Percentiles rank a stretch among this genome's conserved stretches.
These are phyloP conservation scores for Luscinia megarhynchos DNA, from an alignment of 2,797 vertebrate genomes.

Conservation along the genomic window DNA sequence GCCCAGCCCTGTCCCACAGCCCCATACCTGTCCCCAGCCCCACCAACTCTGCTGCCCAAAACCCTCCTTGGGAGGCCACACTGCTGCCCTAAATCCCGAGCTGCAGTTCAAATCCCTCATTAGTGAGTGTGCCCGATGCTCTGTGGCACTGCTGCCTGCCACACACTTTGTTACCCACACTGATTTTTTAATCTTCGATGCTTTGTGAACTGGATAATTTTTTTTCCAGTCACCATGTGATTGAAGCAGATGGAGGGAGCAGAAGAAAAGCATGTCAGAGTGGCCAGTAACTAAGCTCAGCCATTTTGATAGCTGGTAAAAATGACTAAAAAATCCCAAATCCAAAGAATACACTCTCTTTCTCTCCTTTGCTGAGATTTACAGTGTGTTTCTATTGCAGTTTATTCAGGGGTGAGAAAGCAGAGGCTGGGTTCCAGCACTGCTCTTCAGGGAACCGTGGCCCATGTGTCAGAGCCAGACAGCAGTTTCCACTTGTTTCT, in stretches of 20 bases:
- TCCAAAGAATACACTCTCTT: not conserved
- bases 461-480: not conserved
- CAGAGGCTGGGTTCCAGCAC: not conserved
- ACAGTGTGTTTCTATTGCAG: not conserved
- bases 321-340: not conserved
- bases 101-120: not conserved
- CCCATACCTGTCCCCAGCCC: not conserved
- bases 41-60: not conserved
- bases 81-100: not conserved
- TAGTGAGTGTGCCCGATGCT: not conserved
- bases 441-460: not conserved
- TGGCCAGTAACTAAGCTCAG: not conserved
- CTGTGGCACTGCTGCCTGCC: not conserved
- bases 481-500: not conserved
- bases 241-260: slow-evolving; percentile 49
- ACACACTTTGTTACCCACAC: not conserved
- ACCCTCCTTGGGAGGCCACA: accelerated
- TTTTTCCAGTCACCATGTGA: not conserved
- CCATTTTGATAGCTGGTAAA: slow-evolving; percentile 29
- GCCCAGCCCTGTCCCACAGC: not conserved
- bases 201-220: slow-evolving; percentile 12
- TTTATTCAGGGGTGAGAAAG: not conserved
- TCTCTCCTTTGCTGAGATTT: slow-evolving; percentile 1
- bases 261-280: slow-evolving; percentile 4
- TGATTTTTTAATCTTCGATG: not conserved